Base-by-base conservation (phyloP, 2,113 vertebrate species). In the Eudyptes chrysolophus region DNA sequence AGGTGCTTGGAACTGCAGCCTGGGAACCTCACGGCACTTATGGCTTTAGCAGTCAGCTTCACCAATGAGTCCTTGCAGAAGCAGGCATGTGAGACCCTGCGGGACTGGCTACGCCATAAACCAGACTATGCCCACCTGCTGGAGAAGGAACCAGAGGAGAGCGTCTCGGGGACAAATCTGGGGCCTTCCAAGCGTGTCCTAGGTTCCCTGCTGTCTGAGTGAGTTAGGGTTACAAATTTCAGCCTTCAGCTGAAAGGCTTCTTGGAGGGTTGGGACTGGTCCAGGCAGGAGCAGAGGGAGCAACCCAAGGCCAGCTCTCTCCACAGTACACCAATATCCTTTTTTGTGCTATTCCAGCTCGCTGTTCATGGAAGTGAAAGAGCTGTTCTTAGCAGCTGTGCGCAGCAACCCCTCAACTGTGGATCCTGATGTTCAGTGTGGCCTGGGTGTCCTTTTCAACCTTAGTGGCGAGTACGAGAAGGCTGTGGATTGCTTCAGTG, bases 401-500 rank as follows among this genome's bases (percentile, higher is more conserved):
- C 98, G 98, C 80, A 97, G 98, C 52, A 99, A 99, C 96, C 99
- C 99, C 1, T 92, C 98, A 0, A 96, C 98, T 68, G 99, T 99
- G 58, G 99, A 99, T 96, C 99, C 99, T 7, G 99, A 99, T 71
- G 99, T 99, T 80, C 99, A 99, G 96, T 99, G 99, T 83, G 99
- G 99, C 40, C 96, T 99, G 60, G 99, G 99, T 3, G 99, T 99
- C 60, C 99, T 99, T 51, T 99, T 99, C 97, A 99, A 99, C 97
- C 98, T 99, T 57, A 99, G 99, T 2, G 99, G 99, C 48, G 99
- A 99, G 78, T 99, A 99, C 0, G 99, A 99, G 98, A 99, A 99
- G 92, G 99, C 99, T 0, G 99, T 99, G 94, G 99, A 99, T 98
- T 99, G 99, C 88, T 99, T 99, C 97, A 99, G 98, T 8, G 99